Conservation (phyloP, 2,797 vertebrate species). For the Tragelaphus oryx region DNA sequence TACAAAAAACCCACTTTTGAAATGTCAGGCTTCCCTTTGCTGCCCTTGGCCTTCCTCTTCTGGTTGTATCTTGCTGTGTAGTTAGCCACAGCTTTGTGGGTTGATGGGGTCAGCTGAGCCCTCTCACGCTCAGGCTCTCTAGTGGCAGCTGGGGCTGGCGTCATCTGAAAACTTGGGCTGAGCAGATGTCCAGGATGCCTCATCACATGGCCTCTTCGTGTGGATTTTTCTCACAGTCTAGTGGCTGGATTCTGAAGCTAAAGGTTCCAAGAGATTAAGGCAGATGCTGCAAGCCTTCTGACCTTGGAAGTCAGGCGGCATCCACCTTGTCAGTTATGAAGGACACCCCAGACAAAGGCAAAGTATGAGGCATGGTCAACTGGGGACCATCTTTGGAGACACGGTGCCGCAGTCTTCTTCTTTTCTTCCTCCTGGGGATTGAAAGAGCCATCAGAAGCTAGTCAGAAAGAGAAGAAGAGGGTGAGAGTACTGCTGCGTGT, state of each 20-base stretch:
- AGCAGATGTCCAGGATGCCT: not conserved
- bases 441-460: not conserved
- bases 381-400: not conserved
- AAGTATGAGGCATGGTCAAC: fast-evolving
- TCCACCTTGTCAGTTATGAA: not conserved
- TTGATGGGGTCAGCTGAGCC: not conserved
- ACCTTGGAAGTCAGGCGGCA: not conserved
- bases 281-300: not conserved
- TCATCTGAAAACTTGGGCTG: not conserved
- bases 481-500: not conserved
- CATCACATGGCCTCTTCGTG: not conserved
- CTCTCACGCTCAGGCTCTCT: not conserved
- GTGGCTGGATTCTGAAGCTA: not conserved
- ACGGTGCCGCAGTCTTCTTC: not conserved
- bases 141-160: not conserved
- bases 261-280: not conserved
- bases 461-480: not conserved
- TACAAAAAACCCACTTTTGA: not conserved
- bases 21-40: not conserved
- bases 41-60: not conserved
- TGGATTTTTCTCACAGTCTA: not conserved
- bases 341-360: not conserved
- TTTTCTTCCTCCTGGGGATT: not conserved
- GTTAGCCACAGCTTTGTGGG: not conserved
- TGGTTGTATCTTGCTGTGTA: not conserved